phyloP scores from a whole-genome alignment of 2,113 vertebrate species.

The Genyomyrus donnyi region DNA sequence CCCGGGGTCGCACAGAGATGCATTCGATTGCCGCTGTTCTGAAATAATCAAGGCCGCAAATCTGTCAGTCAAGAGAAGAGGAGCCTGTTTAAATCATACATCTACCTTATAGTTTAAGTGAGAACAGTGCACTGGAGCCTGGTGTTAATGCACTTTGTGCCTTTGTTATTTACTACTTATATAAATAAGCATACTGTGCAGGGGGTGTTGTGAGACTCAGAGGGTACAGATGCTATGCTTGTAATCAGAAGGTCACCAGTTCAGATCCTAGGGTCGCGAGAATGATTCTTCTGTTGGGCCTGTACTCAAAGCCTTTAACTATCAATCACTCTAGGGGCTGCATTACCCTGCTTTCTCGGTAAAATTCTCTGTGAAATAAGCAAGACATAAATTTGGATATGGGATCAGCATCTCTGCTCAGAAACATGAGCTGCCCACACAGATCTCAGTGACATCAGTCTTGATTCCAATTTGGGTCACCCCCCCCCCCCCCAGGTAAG shows the following conservation, averaged over 20 bases:
- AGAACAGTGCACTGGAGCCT: neutral
- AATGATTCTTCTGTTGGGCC: neutral
- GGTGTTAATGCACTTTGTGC: neutral
- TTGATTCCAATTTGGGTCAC: neutral
- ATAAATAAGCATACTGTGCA: neutral
- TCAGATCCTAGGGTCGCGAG: neutral
- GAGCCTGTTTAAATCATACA: neutral
- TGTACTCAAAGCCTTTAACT: neutral
- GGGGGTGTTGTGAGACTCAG: neutral
- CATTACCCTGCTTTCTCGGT: neutral
- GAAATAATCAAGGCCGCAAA: neutral
- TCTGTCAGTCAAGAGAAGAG: neutral
- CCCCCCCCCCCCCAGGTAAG: conserved; percentile 63
- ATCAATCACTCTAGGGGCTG: neutral
- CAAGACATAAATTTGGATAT: neutral
- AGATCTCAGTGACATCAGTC: neutral
- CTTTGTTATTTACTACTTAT: neutral
- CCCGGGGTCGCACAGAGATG: neutral
- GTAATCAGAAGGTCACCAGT: neutral
- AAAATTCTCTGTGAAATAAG: neutral
- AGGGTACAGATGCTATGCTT: neutral
- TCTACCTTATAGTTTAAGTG: neutral
- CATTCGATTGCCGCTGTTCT: neutral
- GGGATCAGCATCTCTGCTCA: neutral
- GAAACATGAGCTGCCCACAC: neutral